Evolutionary conservation across 2,113 vertebrate species (phyloP), one percentile per base, ranked within the genome.

Genomic region (Entosphenus tridentatus): DNA sequence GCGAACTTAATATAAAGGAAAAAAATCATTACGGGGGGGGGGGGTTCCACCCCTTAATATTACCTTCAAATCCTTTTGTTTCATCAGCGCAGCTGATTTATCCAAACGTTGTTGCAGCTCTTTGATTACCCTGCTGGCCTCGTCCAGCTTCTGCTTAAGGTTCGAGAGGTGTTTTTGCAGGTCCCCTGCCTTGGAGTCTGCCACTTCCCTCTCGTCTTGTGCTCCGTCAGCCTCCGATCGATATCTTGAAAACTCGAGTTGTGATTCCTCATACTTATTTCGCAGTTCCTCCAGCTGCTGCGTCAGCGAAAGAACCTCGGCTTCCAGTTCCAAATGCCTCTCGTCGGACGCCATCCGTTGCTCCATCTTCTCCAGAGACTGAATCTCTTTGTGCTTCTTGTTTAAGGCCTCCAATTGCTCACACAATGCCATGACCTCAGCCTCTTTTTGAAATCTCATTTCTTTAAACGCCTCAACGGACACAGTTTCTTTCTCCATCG

Each of bases 21-120:
- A 39, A 39, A 39, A 6, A 39, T 39, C 39, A 39, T 39, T 39
- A 39, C 39, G 6, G 4, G 39, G 8, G 14, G 21, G 62, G n/a
- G 21, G 8, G 9, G 1, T 65, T 65, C n/a, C 21, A 57, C 2
- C n/a, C 39, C 11, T 57, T 16, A 11, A 17, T 3, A 70, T 69
- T 75, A 98, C 93, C 88, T 95, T 88, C 74, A 87, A 92, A 75
- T 98, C 92, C 79, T 97, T 98, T 12, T 84, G 81, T 74, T 95
- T 87, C 2, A 91, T 86, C 74, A 95, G 88, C 74, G 86, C 81
- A 1, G 87, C 83, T 2, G 91, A 96, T 1, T 80, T 81, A 75
- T 92, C 85, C 72, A 97, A 95, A 67, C 85, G 87, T 73, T 76
- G 86, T 80, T 98, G 87, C 56, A 98, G 76, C 11, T 90, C 86